A percentile compares a stretch with the other conserved stretches of the same genome.
Evolutionary conservation across 2,113 vertebrate genomes (phyloP).

Genomic region (Morphnarchus princeps): DNA sequence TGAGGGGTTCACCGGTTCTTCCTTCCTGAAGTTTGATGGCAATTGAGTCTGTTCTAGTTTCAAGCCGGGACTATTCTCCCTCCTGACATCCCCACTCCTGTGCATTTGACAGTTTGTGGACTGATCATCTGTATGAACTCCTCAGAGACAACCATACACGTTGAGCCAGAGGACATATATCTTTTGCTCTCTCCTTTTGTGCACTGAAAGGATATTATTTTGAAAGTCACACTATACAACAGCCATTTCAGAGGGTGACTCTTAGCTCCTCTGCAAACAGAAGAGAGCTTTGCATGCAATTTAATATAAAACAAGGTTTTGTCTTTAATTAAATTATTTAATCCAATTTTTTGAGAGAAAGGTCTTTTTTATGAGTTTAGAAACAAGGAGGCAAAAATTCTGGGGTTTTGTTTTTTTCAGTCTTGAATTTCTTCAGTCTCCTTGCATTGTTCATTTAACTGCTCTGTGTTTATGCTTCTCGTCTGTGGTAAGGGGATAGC

Average conservation of each 20-base stretch:
- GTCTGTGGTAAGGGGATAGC: not conserved
- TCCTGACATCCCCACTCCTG: not conserved
- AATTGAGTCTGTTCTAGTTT: not conserved
- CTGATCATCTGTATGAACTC: not conserved
- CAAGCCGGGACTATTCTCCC: not conserved
- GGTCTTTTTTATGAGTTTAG: not conserved
- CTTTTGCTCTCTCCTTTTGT: not conserved
- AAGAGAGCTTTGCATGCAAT: not conserved
- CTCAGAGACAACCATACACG: not conserved
- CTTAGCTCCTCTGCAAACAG: conserved; percentile 4
- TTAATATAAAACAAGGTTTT: not conserved
- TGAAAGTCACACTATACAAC: conserved; percentile 13
- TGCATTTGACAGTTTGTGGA: not conserved
- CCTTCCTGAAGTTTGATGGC: not conserved
- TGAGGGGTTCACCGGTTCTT: not conserved
- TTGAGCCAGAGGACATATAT: not conserved
- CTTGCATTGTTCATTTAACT: not conserved
- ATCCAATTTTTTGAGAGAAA: not conserved
- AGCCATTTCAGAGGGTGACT: not conserved
- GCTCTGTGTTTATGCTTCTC: not conserved
- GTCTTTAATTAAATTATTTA: conserved; percentile 3
- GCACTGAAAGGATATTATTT: not conserved
- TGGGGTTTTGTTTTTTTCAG: not conserved
- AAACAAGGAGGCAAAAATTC: not conserved
- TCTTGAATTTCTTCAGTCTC: not conserved